Evolutionary conservation across 2,888 invertebrate genomes (phyloP), one percentile per base, ranked within the genome.

Genomic region (Apoda limacodes): DNA sequence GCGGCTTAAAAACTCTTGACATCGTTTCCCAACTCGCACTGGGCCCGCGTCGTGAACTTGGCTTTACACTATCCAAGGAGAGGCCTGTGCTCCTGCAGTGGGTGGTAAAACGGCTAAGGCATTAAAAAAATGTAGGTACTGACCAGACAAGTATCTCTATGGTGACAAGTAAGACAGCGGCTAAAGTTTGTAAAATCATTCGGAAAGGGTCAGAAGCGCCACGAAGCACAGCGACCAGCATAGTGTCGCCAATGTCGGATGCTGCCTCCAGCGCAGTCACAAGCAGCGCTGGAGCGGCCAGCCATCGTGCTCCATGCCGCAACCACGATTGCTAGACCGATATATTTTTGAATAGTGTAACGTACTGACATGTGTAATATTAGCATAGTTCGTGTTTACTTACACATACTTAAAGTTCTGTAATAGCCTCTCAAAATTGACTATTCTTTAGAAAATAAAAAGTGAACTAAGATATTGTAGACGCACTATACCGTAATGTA

Each of bases 271-370:
- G 42, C 2, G 78, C 76, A 0, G 69, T 59, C 13, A 78, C 69
- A 7, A 80, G 48, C 12, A 80, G 46, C 2, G 78, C 78, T 1
- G 78, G 78, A 1, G 68, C 76, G 0, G 74, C 76, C 29, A 78
- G 39, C 78, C 78, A 80, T 1, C 72, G 63, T 1, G 68, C 69
- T 1, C 78, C 78, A 3, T 65, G 67, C n/a, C 66, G 62, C 70
- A 70, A 72, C 78, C 78, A 76, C 0, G 78, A 67, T 50, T 69
- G 70, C 76, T 74, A n/a, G n/a, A n/a, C n/a, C n/a, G n/a, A n/a
- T n/a, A n/a, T n/a, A n/a, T n/a, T n/a, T n/a, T n/a, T n/a, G n/a
- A n/a, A n/a, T n/a, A n/a, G n/a, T n/a, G n/a, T n/a, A n/a, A n/a
- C n/a, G n/a, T n/a, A n/a, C n/a, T n/a, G n/a, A n/a, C n/a, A n/a